Evolutionary conservation across 2,113 vertebrate genomes (phyloP).

Genomic region (Fulmarus glacialis): DNA sequence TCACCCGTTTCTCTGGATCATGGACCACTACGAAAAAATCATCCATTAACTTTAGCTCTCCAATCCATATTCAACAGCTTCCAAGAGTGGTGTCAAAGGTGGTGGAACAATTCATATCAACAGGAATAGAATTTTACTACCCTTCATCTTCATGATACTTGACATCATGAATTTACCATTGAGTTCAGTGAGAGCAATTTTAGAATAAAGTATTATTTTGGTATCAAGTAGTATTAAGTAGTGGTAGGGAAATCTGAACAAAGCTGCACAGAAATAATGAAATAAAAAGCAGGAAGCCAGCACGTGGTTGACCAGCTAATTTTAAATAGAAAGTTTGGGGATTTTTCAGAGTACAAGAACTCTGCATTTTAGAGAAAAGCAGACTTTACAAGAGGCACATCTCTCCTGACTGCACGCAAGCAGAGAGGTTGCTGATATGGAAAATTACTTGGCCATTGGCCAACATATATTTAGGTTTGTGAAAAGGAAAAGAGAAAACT

Average conservation of each 20-base stretch:
- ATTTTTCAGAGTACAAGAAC: conserved; percentile 17
- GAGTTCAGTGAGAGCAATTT: not conserved
- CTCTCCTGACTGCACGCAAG: conserved; percentile 32
- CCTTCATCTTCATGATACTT: not conserved
- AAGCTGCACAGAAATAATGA: not conserved
- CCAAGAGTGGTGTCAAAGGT: not conserved
- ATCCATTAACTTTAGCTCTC: not conserved
- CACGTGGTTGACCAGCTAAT: not conserved
- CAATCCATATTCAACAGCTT: not conserved
- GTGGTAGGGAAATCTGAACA: not conserved
- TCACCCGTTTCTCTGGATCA: not conserved
- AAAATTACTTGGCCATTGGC: conserved; percentile 63
- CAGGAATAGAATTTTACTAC: not conserved
- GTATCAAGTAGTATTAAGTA: not conserved
- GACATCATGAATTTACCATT: not conserved
- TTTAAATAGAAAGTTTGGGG: conserved; percentile 27
- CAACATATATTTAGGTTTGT: conserved; percentile 39
- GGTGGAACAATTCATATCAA: not conserved
- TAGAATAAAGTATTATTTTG: not conserved
- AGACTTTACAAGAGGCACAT: conserved; percentile 27
- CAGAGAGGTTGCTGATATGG: conserved; percentile 55
- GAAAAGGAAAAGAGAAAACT: conserved; percentile 35
- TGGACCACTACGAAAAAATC: not conserved
- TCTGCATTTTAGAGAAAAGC: not conserved
- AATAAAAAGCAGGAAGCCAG: conserved; percentile 16